Conservation (phyloP, 2,113 vertebrate genomes). For the Prietella phreatophila region DNA sequence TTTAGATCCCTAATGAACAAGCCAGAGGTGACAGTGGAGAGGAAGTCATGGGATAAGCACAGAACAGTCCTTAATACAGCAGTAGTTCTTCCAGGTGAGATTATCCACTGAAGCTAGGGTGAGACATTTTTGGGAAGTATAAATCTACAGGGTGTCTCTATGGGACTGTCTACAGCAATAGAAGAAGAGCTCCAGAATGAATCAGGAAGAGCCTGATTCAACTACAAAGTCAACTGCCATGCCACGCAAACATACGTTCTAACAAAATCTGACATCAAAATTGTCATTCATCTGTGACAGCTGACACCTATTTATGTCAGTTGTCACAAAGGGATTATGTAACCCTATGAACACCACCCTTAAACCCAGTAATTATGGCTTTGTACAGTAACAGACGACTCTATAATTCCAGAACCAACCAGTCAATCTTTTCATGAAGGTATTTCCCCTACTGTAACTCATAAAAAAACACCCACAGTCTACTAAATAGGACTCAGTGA, state of each 20-base stretch:
- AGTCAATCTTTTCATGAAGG: background rate
- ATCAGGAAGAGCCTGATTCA: background rate
- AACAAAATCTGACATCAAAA: background rate
- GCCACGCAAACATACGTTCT: background rate
- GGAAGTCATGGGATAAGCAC: background rate
- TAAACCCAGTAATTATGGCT: background rate
- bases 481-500: background rate
- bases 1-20: background rate
- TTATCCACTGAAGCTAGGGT: background rate
- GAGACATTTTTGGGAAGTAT: background rate
- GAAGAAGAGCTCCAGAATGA: background rate
- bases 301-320: background rate
- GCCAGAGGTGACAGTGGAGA: background rate
- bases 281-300: background rate
- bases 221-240: background rate
- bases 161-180: background rate
- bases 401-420: constrained; percentile 9
- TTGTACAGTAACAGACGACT: background rate
- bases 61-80: background rate
- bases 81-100: no score
- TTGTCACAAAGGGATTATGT: background rate
- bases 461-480: background rate
- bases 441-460: background rate
- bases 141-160: background rate
- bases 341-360: background rate